Evolutionary conservation across 2,888 invertebrate genomes (phyloP).

Genomic region (Platycheirus albimanus): DNA sequence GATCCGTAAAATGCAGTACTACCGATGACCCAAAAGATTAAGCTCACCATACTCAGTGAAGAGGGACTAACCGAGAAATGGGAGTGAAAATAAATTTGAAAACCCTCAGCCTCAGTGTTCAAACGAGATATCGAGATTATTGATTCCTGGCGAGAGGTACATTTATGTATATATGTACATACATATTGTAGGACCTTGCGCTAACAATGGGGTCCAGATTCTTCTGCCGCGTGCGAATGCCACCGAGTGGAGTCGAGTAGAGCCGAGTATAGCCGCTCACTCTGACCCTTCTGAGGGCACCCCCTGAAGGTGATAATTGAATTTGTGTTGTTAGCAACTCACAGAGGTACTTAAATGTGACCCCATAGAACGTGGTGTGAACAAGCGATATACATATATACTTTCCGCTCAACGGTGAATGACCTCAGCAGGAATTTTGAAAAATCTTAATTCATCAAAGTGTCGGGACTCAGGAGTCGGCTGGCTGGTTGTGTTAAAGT

Average conservation of each 20-base stretch:
- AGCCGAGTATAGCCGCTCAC: too few species aligned
- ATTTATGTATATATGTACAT: too few species aligned
- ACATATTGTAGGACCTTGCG: slow-evolving; percentile 2
- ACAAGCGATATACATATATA: not conserved
- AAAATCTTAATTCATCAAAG: slow-evolving; percentile 73
- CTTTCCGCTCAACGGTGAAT: slow-evolving; percentile 58
- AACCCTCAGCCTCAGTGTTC: slow-evolving; percentile 53
- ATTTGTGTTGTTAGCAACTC: slow-evolving; percentile 55
- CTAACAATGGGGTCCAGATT: slow-evolving; percentile 48
- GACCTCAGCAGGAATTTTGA: slow-evolving; percentile 55
- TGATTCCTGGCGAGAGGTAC: slow-evolving; percentile 59
- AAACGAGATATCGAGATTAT: slow-evolving; percentile 62
- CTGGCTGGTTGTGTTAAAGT: slow-evolving; percentile 9
- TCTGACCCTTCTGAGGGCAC: slow-evolving; percentile 32
- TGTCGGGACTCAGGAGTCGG: slow-evolving; percentile 55
- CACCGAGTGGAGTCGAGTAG: too few species aligned
- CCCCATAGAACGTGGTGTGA: slow-evolving; percentile 29
- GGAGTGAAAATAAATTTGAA: slow-evolving; percentile 69
- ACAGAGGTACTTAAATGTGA: slow-evolving; percentile 27
- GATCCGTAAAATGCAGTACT: slow-evolving; percentile 41
- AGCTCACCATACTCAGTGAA: slow-evolving; percentile 21
- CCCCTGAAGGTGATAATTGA: slow-evolving; percentile 66
- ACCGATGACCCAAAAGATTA: slow-evolving; percentile 72
- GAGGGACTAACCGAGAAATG: slow-evolving; percentile 54
- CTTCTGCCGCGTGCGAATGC: slow-evolving; percentile 5